A percentile compares a stretch with the other conserved stretches of the same genome.
These are phyloP conservation scores for Anagyrus pseudococci DNA, from an alignment of 2,888 invertebrate species.

Conservation along the genomic window DNA sequence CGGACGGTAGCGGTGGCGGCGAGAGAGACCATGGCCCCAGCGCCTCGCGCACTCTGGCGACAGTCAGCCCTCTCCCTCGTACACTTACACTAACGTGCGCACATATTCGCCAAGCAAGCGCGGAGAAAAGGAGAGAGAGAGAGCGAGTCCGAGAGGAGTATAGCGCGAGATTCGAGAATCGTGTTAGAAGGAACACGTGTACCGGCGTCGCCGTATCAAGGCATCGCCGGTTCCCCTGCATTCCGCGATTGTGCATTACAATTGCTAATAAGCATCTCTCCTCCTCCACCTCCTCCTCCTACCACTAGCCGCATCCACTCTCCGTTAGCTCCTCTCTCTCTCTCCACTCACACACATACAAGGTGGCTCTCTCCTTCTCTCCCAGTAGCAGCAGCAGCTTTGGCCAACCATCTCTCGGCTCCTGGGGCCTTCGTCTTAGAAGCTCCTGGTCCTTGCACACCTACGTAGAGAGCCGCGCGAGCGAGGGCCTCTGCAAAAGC, in stretches of 20 bases:
- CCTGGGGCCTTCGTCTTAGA: background rate
- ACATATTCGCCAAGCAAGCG: too few relatives aligned
- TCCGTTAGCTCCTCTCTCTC: too few relatives aligned
- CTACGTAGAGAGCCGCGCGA: too few relatives aligned
- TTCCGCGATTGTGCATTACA: constrained; percentile 54
- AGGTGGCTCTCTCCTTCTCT: constrained; percentile 32
- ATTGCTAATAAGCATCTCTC: constrained; percentile 53
- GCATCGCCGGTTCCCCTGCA: constrained; percentile 48
- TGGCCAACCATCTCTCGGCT: background rate
- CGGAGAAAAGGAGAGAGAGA: constrained; percentile 16
- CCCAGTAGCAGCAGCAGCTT: constrained; percentile 4
- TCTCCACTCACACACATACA: constrained; percentile 15
- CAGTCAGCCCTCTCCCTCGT: too few relatives aligned
- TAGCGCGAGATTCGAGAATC: constrained; percentile 38
- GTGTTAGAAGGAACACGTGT: constrained; percentile 50
- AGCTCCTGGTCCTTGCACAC: too few relatives aligned
- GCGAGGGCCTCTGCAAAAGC: constrained; percentile 1
- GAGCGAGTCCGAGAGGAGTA: background rate
- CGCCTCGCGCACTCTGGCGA: too few relatives aligned
- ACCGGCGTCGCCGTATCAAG: constrained; percentile 49
- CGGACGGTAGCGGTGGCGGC: too few relatives aligned
- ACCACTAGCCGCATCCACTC: background rate
- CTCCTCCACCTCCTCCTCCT: constrained; percentile 29
- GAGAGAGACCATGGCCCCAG: too few relatives aligned
- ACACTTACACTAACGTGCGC: too few relatives aligned